phyloP scores from a whole-genome alignment of 2,888 invertebrate species.

The Hirtodrosophila confusa region DNA sequence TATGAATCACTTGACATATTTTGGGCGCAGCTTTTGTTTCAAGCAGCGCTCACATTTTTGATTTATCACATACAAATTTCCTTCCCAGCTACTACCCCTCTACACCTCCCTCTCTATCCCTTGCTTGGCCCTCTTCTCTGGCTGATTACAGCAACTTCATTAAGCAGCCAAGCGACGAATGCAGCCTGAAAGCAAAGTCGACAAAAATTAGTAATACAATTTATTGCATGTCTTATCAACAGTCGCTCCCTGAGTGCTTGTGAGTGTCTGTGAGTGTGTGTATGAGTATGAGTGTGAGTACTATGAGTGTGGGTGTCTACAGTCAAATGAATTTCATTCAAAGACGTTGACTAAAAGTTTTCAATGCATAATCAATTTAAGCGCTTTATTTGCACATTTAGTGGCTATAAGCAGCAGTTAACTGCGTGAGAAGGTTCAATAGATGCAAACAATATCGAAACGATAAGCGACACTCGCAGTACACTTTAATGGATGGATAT shows the following conservation, averaged over 20 bases:
- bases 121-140: not conserved
- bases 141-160: constrained; percentile 41
- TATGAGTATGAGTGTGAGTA: constrained; percentile 18
- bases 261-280: constrained; percentile 14
- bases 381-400: constrained; percentile 40
- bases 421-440: constrained; percentile 17
- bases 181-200: constrained; percentile 52
- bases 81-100: constrained; percentile 3
- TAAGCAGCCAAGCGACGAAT: constrained; percentile 30
- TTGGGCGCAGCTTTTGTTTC: constrained; percentile 58
- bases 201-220: constrained; percentile 76
- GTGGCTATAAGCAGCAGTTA: constrained; percentile 28
- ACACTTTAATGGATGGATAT: not conserved
- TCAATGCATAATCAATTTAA: constrained; percentile 51
- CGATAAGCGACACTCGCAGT: not conserved
- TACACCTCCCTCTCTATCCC: not conserved
- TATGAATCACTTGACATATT: constrained; percentile 76
- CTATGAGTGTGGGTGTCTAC: constrained; percentile 31
- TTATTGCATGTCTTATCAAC: constrained; percentile 71
- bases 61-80: constrained; percentile 60
- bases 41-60: constrained; percentile 50
- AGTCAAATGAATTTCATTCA: constrained; percentile 47
- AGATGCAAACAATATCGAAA: constrained; percentile 19
- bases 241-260: constrained; percentile 7
- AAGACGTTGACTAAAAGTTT: constrained; percentile 30